Evolutionary conservation across 1,140 invertebrate species (phyloP), one percentile per base, ranked within the genome.

Genomic region (Euwallacea fornicatus): DNA sequence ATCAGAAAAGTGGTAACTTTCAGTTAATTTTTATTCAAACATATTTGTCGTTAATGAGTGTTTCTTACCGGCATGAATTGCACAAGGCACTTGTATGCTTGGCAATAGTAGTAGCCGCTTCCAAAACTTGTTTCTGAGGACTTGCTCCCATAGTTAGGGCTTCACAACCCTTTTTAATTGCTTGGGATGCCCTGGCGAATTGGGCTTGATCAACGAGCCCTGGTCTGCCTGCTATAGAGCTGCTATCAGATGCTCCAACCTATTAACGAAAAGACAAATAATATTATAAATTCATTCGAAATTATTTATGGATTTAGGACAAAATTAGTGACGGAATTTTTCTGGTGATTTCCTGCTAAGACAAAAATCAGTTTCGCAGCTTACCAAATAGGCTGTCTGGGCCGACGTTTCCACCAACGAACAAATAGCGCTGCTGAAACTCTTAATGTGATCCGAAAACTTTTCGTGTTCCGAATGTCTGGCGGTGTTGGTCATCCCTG

Each of bases 21-120:
- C 1, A 33, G 21, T 33, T 2, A 33, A 33, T 33, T 33, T 33
- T 33, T 33, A 4, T 33, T 33, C 21, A 33, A 33, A 33, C 21
- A 33, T 33, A 33, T 33, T 33, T 1, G 21, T 4, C 21, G 21
- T 33, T 33, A 33, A 33, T 33, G 21, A 33, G 4, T 4, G 21
- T 33, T 33, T 33, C 21, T 33, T 33, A 60, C 66, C 66, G 87
- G 80, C 97, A 99, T 42, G 96, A 93, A 78, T 96, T 98, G 81
- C 97, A 99, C 11, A 99, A 84, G 9, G 95, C 90, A 72, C 94
- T 97, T 0, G 97, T 98, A 82, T 99, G 95, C 80, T 98, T 98
- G 4, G 97, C 97, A 64, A 99, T 96, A 50, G 93, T 88, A 0
- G 96, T 98, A 0, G 97, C 93, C 10, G 96, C 94, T 13, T 92